A percentile compares a stretch with the other conserved stretches of the same genome.
Conservation (phyloP, 2,797 vertebrate species). For the Tenualosa thibaudeaui region DNA sequence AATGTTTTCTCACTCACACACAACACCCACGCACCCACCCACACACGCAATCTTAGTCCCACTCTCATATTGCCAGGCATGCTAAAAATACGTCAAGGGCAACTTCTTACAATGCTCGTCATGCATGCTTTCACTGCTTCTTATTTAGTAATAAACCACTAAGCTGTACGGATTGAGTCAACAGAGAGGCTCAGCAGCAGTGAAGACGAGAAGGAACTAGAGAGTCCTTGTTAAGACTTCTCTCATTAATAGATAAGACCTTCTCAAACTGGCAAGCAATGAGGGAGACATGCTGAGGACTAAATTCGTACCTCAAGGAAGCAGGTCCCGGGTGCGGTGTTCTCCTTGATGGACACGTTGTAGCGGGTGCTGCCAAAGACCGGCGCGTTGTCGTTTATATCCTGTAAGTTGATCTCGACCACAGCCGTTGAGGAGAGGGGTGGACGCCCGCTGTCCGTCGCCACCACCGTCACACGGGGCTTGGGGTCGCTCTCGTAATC, state of each 20-base stretch:
- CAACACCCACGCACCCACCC: neutral
- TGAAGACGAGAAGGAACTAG: neutral
- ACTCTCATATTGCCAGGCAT: neutral
- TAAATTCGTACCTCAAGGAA: constrained; percentile 86
- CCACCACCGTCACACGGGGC: constrained; percentile 87
- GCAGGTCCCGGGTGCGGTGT: constrained; percentile 87
- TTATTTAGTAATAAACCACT: constrained; percentile 6
- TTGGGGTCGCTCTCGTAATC: constrained; percentile 90
- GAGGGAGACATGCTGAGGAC: neutral
- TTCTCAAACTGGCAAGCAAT: neutral
- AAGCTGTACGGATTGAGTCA: neutral
- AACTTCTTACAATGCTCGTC: neutral
- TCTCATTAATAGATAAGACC: neutral
- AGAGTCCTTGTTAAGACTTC: neutral
- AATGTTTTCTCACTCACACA: neutral
- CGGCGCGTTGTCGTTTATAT: constrained; percentile 92
- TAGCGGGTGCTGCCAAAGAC: constrained; percentile 88
- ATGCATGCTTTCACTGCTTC: neutral
- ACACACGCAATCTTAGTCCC: neutral
- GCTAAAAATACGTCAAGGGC: constrained; percentile 12
- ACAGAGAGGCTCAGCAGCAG: neutral
- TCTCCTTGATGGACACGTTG: constrained; percentile 90
- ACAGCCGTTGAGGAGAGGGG: constrained; percentile 86
- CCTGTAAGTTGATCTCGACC: constrained; percentile 88
- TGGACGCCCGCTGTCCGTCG: constrained; percentile 84